Base-by-base conservation (phyloP, 2,797 vertebrate species). In the Spea hammondii region DNA sequence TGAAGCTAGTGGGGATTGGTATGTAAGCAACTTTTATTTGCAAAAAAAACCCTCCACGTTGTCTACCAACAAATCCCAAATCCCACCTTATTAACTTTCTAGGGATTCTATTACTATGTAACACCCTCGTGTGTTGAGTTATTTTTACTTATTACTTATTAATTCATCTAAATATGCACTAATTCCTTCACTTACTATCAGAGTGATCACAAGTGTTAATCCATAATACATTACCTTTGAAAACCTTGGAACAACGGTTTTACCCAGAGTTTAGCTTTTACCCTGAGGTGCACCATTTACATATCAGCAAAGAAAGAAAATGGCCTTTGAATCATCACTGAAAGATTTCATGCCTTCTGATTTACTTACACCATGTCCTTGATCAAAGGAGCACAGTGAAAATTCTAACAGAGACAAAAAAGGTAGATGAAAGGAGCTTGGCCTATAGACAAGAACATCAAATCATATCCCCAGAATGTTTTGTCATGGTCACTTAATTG, bases 401-500 rank as follows among this genome's bases (percentile, higher is more conserved):
- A 45, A 45, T 79, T 44, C 51, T 64, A 60, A 75, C 49, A 45
- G 59, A 70, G 64, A 75, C 66, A 75, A 80, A 32, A 32, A 75
- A 75, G 78, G 66, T 80, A 71, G 78, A 80, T 80, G 72, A 80
- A 80, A 80, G 78, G 12, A 62, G 45, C 14, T 12, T 68, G 77
- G 65, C 78, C 78, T 47, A 57, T 51, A 79, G 78, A 70, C 48
- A 45, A 45, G 59, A 78, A 70, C 32, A 71, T 64, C 59, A 67
- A 32, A 47, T n/a, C 6, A 51, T 8, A 6, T 51, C 53, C 5
- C 67, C 6, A 17, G 47, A 4, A 49, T 51, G 44, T 74, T n/a
- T 32, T 73, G 72, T 65, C 50, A 65, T 62, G 8, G 51, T 65
- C 72, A 71, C 49, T 64, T 70, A 80, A 55, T 48, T 48, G 13